phyloP scores from a whole-genome alignment of 2,888 invertebrate species.

The Stenolophus ochropezus region DNA sequence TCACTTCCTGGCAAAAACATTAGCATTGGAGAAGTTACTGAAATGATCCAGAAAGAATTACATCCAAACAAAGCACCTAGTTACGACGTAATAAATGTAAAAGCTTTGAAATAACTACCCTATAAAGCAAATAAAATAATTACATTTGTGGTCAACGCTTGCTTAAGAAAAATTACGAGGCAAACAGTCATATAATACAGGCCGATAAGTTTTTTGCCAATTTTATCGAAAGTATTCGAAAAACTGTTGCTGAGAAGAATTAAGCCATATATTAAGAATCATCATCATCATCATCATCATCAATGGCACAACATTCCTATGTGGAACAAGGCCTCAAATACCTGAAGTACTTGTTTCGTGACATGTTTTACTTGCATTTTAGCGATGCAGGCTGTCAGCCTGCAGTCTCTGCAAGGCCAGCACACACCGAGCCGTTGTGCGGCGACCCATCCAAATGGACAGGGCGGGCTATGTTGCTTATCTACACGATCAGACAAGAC shows the following conservation, averaged over 20 bases:
- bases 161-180: neutral
- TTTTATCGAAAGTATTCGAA: neutral
- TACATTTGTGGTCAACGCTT: neutral
- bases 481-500: too few relatives aligned
- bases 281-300: too few relatives aligned
- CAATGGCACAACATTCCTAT: too few relatives aligned
- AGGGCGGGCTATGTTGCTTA: too few relatives aligned
- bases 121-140: neutral
- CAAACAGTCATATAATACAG: neutral
- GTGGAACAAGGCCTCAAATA: too few relatives aligned
- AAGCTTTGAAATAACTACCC: neutral
- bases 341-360: too few relatives aligned
- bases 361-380: too few relatives aligned
- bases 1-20: neutral
- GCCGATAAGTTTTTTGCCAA: neutral
- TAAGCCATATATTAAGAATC: neutral
- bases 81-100: neutral
- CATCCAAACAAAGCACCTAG: neutral
- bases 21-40: neutral
- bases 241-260: conserved; percentile 6
- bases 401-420: too few relatives aligned
- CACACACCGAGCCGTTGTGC: too few relatives aligned
- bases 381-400: too few relatives aligned
- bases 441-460: too few relatives aligned
- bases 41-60: neutral